Base-by-base conservation (phyloP, 1,140 invertebrate species). In the Chelonus insularis region DNA sequence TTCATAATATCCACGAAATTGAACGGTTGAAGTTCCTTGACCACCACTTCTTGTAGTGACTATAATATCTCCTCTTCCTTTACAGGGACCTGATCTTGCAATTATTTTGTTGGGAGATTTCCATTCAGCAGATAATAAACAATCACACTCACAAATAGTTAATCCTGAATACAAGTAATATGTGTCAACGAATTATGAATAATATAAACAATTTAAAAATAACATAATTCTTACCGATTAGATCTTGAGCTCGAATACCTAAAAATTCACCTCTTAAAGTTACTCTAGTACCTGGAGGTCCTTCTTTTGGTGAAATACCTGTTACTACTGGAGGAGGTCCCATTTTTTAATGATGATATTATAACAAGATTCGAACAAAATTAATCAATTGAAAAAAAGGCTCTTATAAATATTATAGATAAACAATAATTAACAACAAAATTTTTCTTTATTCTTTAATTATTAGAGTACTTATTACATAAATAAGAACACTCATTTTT, bases 221-320 rank as follows among this genome's bases (percentile, higher is more conserved):
- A n/a, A n/a, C n/a, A n/a, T 60, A 34, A 58, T 29, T 68, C 74
- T 84, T 86, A 94, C 94, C 91, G 69, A 94, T 88, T 32, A 99
- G 78, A 86, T 99, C 97, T 47, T 87, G 88, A 3, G 87, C 87
- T 72, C 88, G 90, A 39, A 78, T 86, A 12, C 97, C 97, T 14
- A 99, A 84, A 84, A 97, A 92, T 84, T 99, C 97, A 63, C 97
- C 97, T 67, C 97, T 86, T 66, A 99, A 94, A 4, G 91, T 98
- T 0, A 99, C 91, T 72, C 93, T 88, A 4, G 96, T 99, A 8
- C 97, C 96, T 11, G 97, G 96, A 21, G 94, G 93, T 3, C 97
- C 97, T 84, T 99, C 96, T 72, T 98, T 98, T 0, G 97, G 97
- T 1, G 96, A 98, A 57, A 99, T 88, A 7, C 97, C 97, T 20